These are phyloP conservation scores for Myrmecophaga tridactyla DNA, from an alignment of 2,113 vertebrate genomes.

Conservation along the genomic window DNA sequence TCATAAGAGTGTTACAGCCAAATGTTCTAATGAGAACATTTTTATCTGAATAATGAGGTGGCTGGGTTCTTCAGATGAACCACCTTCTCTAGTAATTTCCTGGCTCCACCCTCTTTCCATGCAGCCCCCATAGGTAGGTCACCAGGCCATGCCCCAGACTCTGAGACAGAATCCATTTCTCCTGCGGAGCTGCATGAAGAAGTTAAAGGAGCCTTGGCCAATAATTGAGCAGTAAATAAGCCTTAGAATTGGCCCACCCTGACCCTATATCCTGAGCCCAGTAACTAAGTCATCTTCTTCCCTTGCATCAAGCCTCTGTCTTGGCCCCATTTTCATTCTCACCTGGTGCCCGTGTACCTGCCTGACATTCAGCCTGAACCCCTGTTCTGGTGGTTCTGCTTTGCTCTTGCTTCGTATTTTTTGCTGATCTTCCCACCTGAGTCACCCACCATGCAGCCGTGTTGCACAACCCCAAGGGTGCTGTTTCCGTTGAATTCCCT, in stretches of 20 bases:
- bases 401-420: background rate
- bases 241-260: background rate
- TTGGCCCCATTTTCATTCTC: accelerated
- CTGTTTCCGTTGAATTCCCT: accelerated
- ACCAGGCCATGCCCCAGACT: background rate
- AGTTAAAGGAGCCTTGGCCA: background rate
- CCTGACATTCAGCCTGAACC: too few relatives aligned
- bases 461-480: background rate
- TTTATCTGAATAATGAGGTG: background rate
- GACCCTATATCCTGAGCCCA: background rate
- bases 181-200: background rate
- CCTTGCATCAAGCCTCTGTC: background rate
- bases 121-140: background rate
- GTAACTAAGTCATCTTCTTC: background rate
- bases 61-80: background rate
- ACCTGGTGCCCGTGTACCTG: background rate
- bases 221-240: too few relatives aligned
- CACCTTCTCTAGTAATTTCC: background rate
- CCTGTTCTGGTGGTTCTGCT: background rate
- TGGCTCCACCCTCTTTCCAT: background rate
- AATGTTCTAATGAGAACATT: background rate
- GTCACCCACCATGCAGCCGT: too few relatives aligned
- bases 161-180: background rate
- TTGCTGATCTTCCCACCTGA: background rate
- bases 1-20: accelerated